These are phyloP conservation scores for Zaprionus taronus DNA, from an alignment of 1,140 invertebrate genomes.

Conservation along the genomic window DNA sequence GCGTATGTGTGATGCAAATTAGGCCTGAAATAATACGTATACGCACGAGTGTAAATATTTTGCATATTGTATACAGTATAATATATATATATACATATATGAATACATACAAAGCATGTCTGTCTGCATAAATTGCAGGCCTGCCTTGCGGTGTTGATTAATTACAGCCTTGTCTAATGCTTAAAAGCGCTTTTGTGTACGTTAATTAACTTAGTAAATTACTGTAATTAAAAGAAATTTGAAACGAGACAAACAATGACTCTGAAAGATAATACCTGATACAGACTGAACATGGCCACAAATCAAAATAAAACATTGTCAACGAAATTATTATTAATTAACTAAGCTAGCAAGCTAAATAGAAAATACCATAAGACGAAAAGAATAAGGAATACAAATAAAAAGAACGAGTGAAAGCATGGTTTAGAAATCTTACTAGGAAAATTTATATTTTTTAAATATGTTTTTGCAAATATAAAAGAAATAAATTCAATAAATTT, in stretches of 20 bases:
- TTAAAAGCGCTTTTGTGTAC: slow-evolving; percentile 43
- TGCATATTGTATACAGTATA: slow-evolving; percentile 14
- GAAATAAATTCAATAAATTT: no score
- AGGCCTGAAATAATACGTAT: slow-evolving; percentile 35
- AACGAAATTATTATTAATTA: background rate
- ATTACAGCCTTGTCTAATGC: slow-evolving; percentile 7
- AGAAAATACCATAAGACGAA: background rate
- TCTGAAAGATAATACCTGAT: background rate
- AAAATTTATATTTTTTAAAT: no score
- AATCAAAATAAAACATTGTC: background rate
- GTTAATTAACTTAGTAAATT: slow-evolving; percentile 44
- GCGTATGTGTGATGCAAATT: slow-evolving; percentile 50
- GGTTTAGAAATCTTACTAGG: background rate
- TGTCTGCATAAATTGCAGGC: slow-evolving; percentile 26
- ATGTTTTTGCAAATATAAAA: no score
- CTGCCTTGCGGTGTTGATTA: slow-evolving; percentile 30
- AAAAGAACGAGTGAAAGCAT: background rate
- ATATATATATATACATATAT: background rate
- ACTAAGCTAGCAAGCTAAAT: background rate
- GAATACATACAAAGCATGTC: background rate
- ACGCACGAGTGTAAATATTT: slow-evolving; percentile 1
- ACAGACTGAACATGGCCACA: background rate
- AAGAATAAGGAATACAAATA: background rate
- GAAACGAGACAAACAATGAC: background rate
- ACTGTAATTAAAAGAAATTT: slow-evolving; percentile 21